Base-by-base conservation (phyloP, 2,113 vertebrate genomes). In the Natator depressus region DNA sequence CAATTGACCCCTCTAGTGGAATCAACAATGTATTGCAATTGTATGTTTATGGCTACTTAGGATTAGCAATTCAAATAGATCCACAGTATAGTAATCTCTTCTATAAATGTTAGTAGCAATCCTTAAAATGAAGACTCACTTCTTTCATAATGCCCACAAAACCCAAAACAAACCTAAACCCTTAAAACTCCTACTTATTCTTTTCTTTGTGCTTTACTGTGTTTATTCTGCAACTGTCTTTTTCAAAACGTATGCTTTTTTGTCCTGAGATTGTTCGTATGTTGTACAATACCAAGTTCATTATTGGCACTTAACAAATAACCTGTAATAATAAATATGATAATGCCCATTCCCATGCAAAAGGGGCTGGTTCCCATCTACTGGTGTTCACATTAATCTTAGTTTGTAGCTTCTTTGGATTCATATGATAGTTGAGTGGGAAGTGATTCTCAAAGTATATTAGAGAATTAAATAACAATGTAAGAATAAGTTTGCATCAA, bases 1-100 rank as follows among this genome's bases (percentile, higher is more conserved):
- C 98, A 98, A 98, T 90, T 98, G 98, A 90, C 90, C 98, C 98
- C 98, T 98, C 98, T 98, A 98, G 98, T 98, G 98, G 98, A 85
- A 84, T 29, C 72, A 94, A 83, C 51, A 6, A 1, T 2, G 86
- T 80, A 98, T 84, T 98, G 95, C 98, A 98, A 19, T 47, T 51
- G 24, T 51, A 10, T 80, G 54, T 65, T 81, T 62, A 35, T 47
- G 86, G 47, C 17, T 35, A 47, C 54, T 79, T 75, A 1, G 1
- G 57, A 94, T 93, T 85, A 76, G 47, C 79, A 53, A 78, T 89
- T 92, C 88, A 95, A 87, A 82, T 75, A 8, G 9, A 88, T 85
- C 72, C 79, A 35, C 46, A 46, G 93, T 17, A 69, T 69, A 22
- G n/a, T 0, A 10, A 80, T 85, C 72, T 93, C 24, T 91, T 75